Percentiles rank a stretch among this genome's conserved stretches.
Conservation (phyloP, 2,113 vertebrate species). For the Bufo gargarizans region DNA sequence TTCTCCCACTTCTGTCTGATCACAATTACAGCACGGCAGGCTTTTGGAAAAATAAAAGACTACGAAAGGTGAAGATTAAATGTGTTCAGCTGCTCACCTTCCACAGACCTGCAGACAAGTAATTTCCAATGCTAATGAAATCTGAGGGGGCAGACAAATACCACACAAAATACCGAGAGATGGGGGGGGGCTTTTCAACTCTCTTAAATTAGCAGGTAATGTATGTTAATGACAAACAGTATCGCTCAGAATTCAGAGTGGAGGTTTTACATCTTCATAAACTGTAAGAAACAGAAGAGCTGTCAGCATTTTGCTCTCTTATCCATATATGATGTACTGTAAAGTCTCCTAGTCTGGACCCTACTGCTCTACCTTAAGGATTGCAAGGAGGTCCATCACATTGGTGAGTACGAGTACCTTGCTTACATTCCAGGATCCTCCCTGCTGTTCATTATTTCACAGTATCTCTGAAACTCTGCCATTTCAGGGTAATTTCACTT, state of each 20-base stretch:
- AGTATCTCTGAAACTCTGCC: not conserved
- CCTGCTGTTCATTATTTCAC: not conserved
- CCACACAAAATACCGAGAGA: slow-evolving; percentile 76
- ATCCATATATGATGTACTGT: slow-evolving; percentile 73
- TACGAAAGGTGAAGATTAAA: slow-evolving; percentile 71
- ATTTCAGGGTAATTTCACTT: slow-evolving; percentile 55
- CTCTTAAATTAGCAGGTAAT: slow-evolving; percentile 79
- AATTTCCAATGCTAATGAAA: slow-evolving; percentile 83
- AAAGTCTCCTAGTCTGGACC: slow-evolving; percentile 67
- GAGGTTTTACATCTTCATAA: slow-evolving; percentile 73
- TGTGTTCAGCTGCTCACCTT: slow-evolving; percentile 77
- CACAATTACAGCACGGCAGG: slow-evolving; percentile 71
- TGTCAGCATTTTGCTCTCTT: slow-evolving; percentile 69
- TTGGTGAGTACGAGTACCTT: slow-evolving; percentile 77
- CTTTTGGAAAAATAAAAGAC: slow-evolving; percentile 61
- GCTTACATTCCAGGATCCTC: not conserved
- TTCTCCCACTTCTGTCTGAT: slow-evolving; percentile 70
- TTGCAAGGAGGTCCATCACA: slow-evolving; percentile 70
- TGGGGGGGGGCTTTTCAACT: slow-evolving; percentile 76
- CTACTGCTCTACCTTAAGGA: slow-evolving; percentile 64
- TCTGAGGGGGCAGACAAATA: slow-evolving; percentile 78
- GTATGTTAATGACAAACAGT: slow-evolving; percentile 68
- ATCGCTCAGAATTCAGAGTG: slow-evolving; percentile 70
- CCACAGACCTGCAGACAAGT: slow-evolving; percentile 72
- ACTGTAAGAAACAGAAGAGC: slow-evolving; percentile 67